Conservation (phyloP, 2,888 invertebrate genomes). For the Leptinotarsa juncta region DNA sequence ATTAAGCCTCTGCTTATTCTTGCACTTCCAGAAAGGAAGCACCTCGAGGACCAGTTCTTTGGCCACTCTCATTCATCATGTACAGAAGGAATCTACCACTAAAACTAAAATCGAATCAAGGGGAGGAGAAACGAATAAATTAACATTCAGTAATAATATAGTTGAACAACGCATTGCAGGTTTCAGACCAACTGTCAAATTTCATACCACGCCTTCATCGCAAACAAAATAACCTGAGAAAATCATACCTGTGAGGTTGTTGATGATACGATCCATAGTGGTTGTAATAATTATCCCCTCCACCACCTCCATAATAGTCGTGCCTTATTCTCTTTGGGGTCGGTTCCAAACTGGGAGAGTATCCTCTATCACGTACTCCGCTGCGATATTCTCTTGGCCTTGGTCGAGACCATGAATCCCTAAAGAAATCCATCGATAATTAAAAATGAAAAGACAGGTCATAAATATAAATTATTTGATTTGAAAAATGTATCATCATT, state of each 20-base stretch:
- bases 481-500: too few species aligned
- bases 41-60: too few species aligned
- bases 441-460: conserved; percentile 22
- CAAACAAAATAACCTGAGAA: not conserved
- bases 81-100: too few species aligned
- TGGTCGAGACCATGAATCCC: conserved; percentile 79
- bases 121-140: too few species aligned
- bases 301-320: conserved; percentile 61
- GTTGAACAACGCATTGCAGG: too few species aligned
- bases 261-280: conserved; percentile 64
- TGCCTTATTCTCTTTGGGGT: conserved; percentile 81
- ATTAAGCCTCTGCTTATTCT: too few species aligned
- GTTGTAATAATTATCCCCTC: conserved; percentile 61
- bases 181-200: not conserved
- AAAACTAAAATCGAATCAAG: too few species aligned
- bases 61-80: too few species aligned
- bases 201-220: not conserved
- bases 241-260: conserved; percentile 68
- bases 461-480: too few species aligned
- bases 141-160: too few species aligned
- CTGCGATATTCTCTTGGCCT: conserved; percentile 84
- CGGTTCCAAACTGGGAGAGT: conserved; percentile 82
- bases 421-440: conserved; percentile 37
- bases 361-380: conserved; percentile 76
- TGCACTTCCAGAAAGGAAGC: too few species aligned